Conservation (phyloP, 1,140 invertebrate genomes). For the Aporrectodea caliginosa region DNA sequence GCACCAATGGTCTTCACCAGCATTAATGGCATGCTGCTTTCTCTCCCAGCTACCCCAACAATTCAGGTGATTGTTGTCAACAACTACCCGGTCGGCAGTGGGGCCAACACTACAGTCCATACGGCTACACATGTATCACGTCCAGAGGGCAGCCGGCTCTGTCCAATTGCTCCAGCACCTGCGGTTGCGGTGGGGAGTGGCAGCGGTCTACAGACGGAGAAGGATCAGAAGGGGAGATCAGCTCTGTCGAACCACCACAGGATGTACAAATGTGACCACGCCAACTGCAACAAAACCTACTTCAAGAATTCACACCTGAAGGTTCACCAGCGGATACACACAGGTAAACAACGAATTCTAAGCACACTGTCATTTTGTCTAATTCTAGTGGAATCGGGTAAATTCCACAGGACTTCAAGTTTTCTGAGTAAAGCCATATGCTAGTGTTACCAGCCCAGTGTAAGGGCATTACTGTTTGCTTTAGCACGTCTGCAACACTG, state of each 20-base stretch:
- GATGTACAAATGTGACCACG: constrained; percentile 30
- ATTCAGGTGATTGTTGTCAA: constrained; percentile 13
- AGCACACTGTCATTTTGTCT: no score
- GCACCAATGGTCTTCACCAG: not conserved
- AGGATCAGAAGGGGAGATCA: not conserved
- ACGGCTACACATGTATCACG: not conserved
- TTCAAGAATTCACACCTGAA: constrained; percentile 70
- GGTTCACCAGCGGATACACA: constrained; percentile 63
- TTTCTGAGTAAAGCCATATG: no score
- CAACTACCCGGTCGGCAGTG: not conserved
- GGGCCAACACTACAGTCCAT: not conserved
- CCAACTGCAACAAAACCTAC: constrained; percentile 87
- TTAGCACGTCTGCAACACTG: no score
- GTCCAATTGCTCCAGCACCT: not conserved
- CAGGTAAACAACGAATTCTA: no score
- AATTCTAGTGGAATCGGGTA: no score
- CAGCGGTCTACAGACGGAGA: not conserved
- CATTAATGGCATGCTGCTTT: not conserved
- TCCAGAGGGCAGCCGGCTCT: not conserved
- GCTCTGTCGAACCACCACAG: not conserved
- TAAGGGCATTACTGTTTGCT: no score
- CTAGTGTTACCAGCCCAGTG: no score
- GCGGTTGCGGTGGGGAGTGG: not conserved
- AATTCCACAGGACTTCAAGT: no score
- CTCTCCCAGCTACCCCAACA: not conserved